Conservation (phyloP, 2,797 vertebrate species). For the Fundulus diaphanus region DNA sequence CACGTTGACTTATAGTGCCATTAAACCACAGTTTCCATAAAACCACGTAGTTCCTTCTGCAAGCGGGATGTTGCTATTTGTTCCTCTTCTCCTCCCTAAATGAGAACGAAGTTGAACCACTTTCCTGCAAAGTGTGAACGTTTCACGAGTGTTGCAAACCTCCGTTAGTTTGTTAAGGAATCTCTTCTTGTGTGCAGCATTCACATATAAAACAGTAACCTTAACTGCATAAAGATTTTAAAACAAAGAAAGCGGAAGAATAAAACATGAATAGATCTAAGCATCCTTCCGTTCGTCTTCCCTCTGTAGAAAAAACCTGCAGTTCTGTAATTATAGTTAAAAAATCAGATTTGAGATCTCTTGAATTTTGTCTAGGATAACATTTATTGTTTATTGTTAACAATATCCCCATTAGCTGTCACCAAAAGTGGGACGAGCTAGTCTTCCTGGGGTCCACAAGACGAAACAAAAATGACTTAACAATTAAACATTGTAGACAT, state of each 20-base stretch:
- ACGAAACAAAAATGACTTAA: too few relatives aligned
- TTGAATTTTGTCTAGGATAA: neutral
- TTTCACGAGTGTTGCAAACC: neutral
- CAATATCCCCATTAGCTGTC: too few relatives aligned
- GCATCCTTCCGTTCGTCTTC: too few relatives aligned
- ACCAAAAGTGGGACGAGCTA: too few relatives aligned
- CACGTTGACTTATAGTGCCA: neutral
- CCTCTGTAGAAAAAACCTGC: neutral
- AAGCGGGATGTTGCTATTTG: slow-evolving; percentile 28
- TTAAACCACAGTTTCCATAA: slow-evolving; percentile 16
- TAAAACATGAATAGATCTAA: neutral
- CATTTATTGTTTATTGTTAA: too few relatives aligned
- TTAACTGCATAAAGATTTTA: too few relatives aligned
- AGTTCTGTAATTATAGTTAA: neutral
- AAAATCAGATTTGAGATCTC: neutral
- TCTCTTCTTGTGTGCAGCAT: too few relatives aligned
- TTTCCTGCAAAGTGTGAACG: slow-evolving; percentile 9
- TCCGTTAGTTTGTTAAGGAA: neutral
- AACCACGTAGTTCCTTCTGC: slow-evolving; percentile 28
- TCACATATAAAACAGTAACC: too few relatives aligned
- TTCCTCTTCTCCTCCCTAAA: slow-evolving; percentile 18
- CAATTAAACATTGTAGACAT: too few relatives aligned
- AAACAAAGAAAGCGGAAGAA: neutral
- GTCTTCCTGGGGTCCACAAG: too few relatives aligned
- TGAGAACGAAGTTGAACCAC: neutral